Evolutionary conservation across 2,888 invertebrate genomes (phyloP), one percentile per base, ranked within the genome.

Genomic region (Nasonovia ribisnigri): DNA sequence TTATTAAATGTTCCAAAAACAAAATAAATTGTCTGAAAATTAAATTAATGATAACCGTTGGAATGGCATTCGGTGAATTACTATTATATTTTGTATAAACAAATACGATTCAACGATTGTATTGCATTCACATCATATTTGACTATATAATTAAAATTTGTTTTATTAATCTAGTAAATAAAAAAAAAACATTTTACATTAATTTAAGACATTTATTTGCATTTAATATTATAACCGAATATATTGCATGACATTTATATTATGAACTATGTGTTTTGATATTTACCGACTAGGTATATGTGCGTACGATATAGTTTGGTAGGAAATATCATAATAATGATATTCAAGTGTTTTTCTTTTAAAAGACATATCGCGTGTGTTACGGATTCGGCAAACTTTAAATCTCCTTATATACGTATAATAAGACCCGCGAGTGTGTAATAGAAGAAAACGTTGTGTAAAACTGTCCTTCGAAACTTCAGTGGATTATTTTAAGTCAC

Each of bases 301-400:
- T 20, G 36, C 2, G 8, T 20, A 42, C 3, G 10, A 36, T 77
- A 77, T 8, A 77, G 77, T 77, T 36, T 77, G 36, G 20, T 20
- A 6, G 77, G 20, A 20, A 77, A 77, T 77, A 29, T 60, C 3
- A 60, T 29, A 60, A 29, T 60, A 60, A 60, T 29, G n/a, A 87
- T 87, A 86, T 48, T 16, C 48, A 6, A 36, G 77, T n/a, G 20
- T 48, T n/a, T 48, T 87, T 46, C 29, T 46, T 87, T 48, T n/a
- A n/a, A 77, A 77, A 77, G 36, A 77, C n/a, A 48, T 20, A n/a
- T 42, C 5, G 29, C 48, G 16, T 48, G n/a, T 48, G 87, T 87
- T 48, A 48, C 48, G 46, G 48, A n/a, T 87, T 87, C n/a, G 87
- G 46, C 6, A 36, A 87, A 87, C 87, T 54, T 88, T 57, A 54